Evolutionary conservation across 2,113 vertebrate species (phyloP).

Genomic region (Hipposideros armiger): DNA sequence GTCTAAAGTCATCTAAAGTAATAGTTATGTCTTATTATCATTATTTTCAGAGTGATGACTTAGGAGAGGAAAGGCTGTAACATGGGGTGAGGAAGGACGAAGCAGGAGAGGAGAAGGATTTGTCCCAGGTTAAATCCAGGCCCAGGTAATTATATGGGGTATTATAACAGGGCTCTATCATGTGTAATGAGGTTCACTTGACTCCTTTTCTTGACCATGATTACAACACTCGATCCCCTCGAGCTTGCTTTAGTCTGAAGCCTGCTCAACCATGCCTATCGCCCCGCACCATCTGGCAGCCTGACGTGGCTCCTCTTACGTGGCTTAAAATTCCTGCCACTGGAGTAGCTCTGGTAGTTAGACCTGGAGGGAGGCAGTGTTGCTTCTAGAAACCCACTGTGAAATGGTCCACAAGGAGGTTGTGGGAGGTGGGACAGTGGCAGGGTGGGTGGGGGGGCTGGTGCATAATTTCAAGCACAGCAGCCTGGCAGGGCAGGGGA

Average conservation of each 20-base stretch:
- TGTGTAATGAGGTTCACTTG: background rate
- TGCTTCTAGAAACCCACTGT: background rate
- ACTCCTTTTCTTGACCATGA: slow-evolving; percentile 25
- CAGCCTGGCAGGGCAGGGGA: background rate
- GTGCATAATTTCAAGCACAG: background rate
- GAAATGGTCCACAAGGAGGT: background rate
- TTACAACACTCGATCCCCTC: slow-evolving; percentile 41
- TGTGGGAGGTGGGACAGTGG: background rate
- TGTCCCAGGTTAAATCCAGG: slow-evolving; percentile 19
- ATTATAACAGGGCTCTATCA: background rate
- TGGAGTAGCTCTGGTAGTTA: background rate
- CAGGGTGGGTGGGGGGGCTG: background rate
- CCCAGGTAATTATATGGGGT: background rate
- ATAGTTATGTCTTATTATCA: background rate
- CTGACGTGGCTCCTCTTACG: slow-evolving; percentile 26
- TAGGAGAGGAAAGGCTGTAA: background rate
- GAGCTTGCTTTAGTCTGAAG: background rate
- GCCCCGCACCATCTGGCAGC: slow-evolving; percentile 56
- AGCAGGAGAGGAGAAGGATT: background rate
- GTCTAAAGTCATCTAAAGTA: background rate
- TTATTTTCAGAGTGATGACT: background rate
- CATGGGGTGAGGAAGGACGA: background rate
- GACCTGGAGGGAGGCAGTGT: background rate
- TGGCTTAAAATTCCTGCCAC: background rate
- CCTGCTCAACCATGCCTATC: slow-evolving; percentile 7